phyloP scores from a whole-genome alignment of 2,888 invertebrate genomes.

The Holacanthella duospinosa region DNA sequence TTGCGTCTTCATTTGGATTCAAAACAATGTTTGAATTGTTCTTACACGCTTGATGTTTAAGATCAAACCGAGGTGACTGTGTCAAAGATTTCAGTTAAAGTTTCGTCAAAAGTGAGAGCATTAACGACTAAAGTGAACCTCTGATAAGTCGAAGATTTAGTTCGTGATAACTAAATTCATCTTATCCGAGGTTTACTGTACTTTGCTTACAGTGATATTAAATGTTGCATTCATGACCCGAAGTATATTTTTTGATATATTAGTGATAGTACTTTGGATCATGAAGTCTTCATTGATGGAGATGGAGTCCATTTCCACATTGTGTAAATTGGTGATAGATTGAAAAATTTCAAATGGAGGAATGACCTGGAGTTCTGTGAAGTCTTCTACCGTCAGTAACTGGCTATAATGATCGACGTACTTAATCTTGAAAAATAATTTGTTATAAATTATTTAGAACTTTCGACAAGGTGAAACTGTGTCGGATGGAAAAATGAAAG shows the following conservation, averaged over 20 bases:
- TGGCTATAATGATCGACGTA: constrained; percentile 26
- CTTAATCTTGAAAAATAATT: constrained; percentile 18
- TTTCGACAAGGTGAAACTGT: neutral
- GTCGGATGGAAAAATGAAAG: constrained; percentile 6
- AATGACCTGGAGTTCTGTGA: constrained; percentile 24
- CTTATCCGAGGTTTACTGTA: no score
- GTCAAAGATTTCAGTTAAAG: neutral
- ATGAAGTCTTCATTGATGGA: constrained; percentile 21
- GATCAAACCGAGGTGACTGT: neutral
- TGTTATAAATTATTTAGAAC: neutral
- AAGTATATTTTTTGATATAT: constrained; percentile 15
- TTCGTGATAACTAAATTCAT: no score
- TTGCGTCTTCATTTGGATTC: constrained; percentile 12
- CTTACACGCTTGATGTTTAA: neutral
- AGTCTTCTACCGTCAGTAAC: constrained; percentile 19
- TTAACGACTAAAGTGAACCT: no score
- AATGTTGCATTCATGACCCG: neutral
- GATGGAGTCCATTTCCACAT: constrained; percentile 15
- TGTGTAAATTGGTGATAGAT: constrained; percentile 14
- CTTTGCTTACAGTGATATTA: neutral
- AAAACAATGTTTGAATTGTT: neutral
- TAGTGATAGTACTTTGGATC: constrained; percentile 18
- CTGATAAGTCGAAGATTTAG: no score
- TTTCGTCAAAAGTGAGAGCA: neutral
- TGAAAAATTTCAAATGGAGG: constrained; percentile 23